Evolutionary conservation across 1,140 invertebrate species (phyloP).

Genomic region (Leptinotarsa defecta): DNA sequence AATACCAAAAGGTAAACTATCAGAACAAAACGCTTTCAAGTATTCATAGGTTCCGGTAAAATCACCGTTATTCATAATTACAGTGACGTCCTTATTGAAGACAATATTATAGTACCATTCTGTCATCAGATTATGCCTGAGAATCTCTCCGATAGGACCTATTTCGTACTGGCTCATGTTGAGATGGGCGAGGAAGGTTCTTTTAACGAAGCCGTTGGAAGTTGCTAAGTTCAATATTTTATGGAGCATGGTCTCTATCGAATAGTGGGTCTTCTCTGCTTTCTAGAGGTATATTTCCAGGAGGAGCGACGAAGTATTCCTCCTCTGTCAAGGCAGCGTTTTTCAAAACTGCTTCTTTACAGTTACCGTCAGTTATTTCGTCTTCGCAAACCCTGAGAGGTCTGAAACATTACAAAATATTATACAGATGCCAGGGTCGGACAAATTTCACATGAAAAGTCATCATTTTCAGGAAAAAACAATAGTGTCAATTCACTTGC

Average conservation of each 20-base stretch:
- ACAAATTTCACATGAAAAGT: too few relatives aligned
- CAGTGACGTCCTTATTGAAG: constrained; percentile 59
- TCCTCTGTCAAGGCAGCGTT: constrained; percentile 79
- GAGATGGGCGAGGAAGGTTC: constrained; percentile 48
- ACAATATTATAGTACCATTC: constrained; percentile 64
- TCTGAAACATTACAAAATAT: constrained; percentile 57
- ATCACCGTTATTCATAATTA: constrained; percentile 56
- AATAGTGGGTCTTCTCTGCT: constrained; percentile 57
- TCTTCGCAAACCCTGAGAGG: constrained; percentile 71
- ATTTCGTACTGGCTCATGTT: constrained; percentile 54
- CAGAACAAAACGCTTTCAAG: constrained; percentile 48
- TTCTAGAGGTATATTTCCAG: constrained; percentile 74
- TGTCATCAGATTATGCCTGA: constrained; percentile 62
- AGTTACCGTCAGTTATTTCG: constrained; percentile 68
- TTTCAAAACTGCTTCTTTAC: constrained; percentile 67
- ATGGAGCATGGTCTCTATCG: constrained; percentile 54
- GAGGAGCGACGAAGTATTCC: constrained; percentile 88
- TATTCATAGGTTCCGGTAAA: constrained; percentile 52
- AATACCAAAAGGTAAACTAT: constrained; percentile 62
- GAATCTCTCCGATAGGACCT: constrained; percentile 61
- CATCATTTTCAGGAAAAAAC: too few relatives aligned
- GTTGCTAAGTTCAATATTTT: constrained; percentile 56
- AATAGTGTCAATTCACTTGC: too few relatives aligned
- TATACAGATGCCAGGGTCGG: too few relatives aligned
- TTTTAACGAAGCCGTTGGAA: constrained; percentile 53